A percentile compares a stretch with the other conserved stretches of the same genome.
Evolutionary conservation across 2,888 invertebrate species (phyloP).

Genomic region (Lottia gigantea): DNA sequence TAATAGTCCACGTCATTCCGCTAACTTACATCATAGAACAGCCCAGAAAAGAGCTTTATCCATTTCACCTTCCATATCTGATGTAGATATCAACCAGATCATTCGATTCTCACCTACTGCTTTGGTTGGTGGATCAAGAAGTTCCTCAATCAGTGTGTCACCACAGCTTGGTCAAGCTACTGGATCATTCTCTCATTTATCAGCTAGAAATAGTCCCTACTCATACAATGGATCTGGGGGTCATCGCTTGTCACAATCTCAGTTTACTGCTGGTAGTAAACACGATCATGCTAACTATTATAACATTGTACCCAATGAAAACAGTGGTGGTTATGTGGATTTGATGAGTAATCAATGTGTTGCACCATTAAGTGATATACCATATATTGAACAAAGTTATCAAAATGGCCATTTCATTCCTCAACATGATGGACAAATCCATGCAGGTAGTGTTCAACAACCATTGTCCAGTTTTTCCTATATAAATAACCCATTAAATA

Average conservation of each 20-base stretch:
- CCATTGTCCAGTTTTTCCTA: too few species aligned
- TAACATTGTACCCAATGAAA: slow-evolving; percentile 30
- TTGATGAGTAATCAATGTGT: slow-evolving; percentile 59
- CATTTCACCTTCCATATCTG: slow-evolving; percentile 61
- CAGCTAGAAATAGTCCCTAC: slow-evolving; percentile 61
- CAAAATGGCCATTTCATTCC: slow-evolving; percentile 21
- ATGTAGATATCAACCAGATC: slow-evolving; percentile 66
- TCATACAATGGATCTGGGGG: slow-evolving; percentile 58
- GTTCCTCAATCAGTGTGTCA: slow-evolving; percentile 57
- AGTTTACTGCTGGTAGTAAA: slow-evolving; percentile 32
- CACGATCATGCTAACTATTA: slow-evolving; percentile 44
- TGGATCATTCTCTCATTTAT: slow-evolving; percentile 64
- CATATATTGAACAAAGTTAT: slow-evolving; percentile 52
- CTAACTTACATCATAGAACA: slow-evolving; percentile 50
- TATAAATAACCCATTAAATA: too few species aligned
- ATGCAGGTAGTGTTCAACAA: too few species aligned
- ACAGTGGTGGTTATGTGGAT: slow-evolving; percentile 43
- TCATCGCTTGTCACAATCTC: slow-evolving; percentile 30
- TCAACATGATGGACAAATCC: too few species aligned
- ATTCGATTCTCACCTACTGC: slow-evolving; percentile 69
- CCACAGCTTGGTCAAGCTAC: slow-evolving; percentile 48
- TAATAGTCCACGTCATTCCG: slow-evolving; percentile 63
- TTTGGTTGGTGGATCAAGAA: slow-evolving; percentile 56
- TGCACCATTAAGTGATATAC: slow-evolving; percentile 56
- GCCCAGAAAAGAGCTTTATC: slow-evolving; percentile 62